Conservation (phyloP, 2,113 vertebrate species). For the Cygnus atratus region DNA sequence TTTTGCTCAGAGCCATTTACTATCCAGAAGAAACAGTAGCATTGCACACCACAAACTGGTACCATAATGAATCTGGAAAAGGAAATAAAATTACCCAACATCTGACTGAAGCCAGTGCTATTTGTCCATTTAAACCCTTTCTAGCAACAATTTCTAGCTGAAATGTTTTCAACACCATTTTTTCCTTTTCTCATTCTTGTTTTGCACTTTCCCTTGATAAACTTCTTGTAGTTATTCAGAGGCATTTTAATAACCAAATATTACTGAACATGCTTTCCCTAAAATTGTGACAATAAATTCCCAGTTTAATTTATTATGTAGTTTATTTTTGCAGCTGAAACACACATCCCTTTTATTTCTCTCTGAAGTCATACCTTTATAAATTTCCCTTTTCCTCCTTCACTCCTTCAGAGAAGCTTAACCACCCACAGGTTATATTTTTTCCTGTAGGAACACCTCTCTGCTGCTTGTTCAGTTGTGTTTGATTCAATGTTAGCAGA, state of each 20-base stretch:
- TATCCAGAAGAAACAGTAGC: not conserved
- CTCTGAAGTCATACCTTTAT: not conserved
- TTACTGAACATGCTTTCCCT: not conserved
- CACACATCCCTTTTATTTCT: not conserved
- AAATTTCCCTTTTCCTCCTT: conserved; percentile 5
- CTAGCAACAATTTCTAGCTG: not conserved
- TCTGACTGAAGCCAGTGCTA: not conserved
- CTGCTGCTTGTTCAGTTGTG: not conserved
- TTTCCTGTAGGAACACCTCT: not conserved
- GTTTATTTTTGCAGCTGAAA: not conserved
- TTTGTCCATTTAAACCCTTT: not conserved
- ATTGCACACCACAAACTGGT: not conserved
- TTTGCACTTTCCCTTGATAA: not conserved
- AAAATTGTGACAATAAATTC: not conserved
- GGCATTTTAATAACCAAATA: conserved; percentile 5
- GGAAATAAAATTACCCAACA: not conserved
- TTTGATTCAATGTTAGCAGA: not conserved
- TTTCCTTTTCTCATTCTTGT: not conserved
- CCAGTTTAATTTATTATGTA: not conserved
- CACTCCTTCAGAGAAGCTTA: not conserved
- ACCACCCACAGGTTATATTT: not conserved
- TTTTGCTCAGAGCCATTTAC: not conserved
- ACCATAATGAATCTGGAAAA: not conserved
- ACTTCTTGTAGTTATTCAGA: not conserved
- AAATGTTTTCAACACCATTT: not conserved